Evolutionary conservation across 2,888 invertebrate genomes (phyloP).

Genomic region (Pristionchus arcanus): DNA sequence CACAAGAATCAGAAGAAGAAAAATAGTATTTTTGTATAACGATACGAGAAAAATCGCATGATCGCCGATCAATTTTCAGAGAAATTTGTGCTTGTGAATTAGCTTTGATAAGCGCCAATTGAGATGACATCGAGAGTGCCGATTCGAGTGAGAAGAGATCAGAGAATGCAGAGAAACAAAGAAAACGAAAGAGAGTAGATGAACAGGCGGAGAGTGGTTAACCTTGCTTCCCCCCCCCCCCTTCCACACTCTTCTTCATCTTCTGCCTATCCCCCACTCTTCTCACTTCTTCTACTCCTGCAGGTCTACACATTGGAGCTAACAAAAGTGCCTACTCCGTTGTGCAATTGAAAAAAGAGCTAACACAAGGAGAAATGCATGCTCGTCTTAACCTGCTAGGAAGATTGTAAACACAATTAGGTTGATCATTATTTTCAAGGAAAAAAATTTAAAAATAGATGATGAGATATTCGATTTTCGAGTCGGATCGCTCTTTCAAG

Average conservation of each 20-base stretch:
- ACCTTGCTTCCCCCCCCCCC: conserved; percentile 21
- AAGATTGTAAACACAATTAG: neutral
- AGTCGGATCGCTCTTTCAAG: neutral
- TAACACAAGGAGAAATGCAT: neutral
- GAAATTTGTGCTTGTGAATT: neutral
- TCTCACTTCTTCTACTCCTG: conserved; percentile 48
- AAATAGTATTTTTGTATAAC: neutral
- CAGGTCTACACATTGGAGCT: conserved; percentile 24
- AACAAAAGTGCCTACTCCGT: conserved; percentile 23
- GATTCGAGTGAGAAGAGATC: neutral
- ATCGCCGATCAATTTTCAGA: neutral
- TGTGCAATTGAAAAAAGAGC: conserved; percentile 19
- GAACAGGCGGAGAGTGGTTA: conserved; percentile 47
- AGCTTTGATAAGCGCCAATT: conserved; percentile 20
- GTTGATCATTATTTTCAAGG: neutral
- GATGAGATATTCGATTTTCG: neutral
- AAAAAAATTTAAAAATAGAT: neutral
- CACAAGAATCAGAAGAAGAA: too few species aligned
- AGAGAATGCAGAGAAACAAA: conserved; percentile 42
- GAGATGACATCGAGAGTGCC: conserved; percentile 10
- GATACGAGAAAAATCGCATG: neutral
- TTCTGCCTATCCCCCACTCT: conserved; percentile 8
- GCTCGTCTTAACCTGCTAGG: neutral
- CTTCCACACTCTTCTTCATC: neutral
- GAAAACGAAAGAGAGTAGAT: neutral